Percentiles rank a stretch among this genome's conserved stretches.
Evolutionary conservation across 2,113 vertebrate species (phyloP).

Genomic region (Bostrychus sinensis): DNA sequence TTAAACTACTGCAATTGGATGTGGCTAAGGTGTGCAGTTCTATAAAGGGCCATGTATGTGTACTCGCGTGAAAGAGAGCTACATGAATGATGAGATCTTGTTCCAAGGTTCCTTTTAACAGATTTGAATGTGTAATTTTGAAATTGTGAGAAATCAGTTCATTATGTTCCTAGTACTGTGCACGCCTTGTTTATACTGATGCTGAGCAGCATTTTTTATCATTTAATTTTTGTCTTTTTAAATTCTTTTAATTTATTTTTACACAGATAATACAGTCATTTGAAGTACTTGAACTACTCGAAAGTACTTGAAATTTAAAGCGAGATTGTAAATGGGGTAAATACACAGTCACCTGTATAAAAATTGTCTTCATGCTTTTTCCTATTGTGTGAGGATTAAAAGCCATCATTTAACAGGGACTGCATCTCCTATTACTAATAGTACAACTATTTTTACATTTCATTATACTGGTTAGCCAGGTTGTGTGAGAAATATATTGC

Average conservation of each 20-base stretch:
- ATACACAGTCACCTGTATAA: slow-evolving; percentile 23
- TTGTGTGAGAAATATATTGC: no score
- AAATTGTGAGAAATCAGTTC: slow-evolving; percentile 9
- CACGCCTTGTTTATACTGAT: slow-evolving; percentile 37
- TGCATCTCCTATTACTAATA: not conserved
- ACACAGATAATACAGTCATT: slow-evolving; percentile 28
- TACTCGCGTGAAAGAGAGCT: slow-evolving; percentile 34
- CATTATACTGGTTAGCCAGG: no score
- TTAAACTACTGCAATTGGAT: slow-evolving; percentile 69
- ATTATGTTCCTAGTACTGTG: slow-evolving; percentile 20
- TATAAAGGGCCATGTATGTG: slow-evolving; percentile 4
- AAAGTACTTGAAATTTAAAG: slow-evolving; percentile 43
- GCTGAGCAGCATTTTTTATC: slow-evolving; percentile 39
- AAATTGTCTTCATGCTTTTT: slow-evolving; percentile 16
- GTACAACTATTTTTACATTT: not conserved
- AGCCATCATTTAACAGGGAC: not conserved
- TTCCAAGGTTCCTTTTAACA: slow-evolving; percentile 28
- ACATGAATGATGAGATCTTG: slow-evolving; percentile 24
- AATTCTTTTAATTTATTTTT: slow-evolving; percentile 59
- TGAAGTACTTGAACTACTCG: slow-evolving; percentile 9
- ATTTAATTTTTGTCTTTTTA: slow-evolving; percentile 17
- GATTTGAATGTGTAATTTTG: slow-evolving; percentile 27
- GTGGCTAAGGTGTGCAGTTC: slow-evolving; percentile 22
- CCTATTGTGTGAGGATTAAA: not conserved
- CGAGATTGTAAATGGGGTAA: slow-evolving; percentile 30